Evolutionary conservation across 1,140 invertebrate genomes (phyloP), one percentile per base, ranked within the genome.

Genomic region (Drosophila ananassae): DNA sequence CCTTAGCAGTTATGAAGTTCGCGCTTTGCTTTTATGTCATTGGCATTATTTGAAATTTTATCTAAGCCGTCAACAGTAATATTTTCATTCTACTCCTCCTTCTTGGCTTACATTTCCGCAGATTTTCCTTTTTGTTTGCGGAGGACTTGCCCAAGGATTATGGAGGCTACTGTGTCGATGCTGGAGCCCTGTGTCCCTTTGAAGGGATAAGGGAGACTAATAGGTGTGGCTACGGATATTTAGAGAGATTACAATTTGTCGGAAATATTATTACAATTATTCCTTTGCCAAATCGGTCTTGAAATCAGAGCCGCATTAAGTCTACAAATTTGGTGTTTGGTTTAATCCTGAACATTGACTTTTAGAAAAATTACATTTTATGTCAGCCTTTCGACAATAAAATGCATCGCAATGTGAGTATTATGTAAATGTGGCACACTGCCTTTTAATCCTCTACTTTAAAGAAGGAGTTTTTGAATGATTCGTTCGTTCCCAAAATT

Each of bases 1-100:
- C 83, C 75, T 57, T 79, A 82, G 83, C 76, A 87, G 83, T 87
- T 82, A 77, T 89, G 83, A 87, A 89, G 78, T 81, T 85, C 73
- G 73, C 77, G 62, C 69, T 72, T 58, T 58, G 61, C 73, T 72
- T 87, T 82, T 68, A 66, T 79, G 83, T 67, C 76, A 75, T 79
- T 89, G 79, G 79, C 73, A 79, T 74, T 79, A 69, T 79, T 76
- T 61, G 63, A 69, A 82, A 66, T 81, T 78, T 58, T 53, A 76
- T 62, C 73, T 62, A 66, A 67, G 57, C 47, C 67, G 69, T 64
- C 81, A 74, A 71, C 69, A 71, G 77, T 75, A 75, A 37, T 50
- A 57, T 41, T 57, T 55, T 30, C 10, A 7, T 21, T 37, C 13
- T 21, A 10, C 21, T 32, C 7, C 21, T 10, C 7, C 25, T 50